Conservation (phyloP, 2,797 vertebrate species). For the Esox masquinongy region DNA sequence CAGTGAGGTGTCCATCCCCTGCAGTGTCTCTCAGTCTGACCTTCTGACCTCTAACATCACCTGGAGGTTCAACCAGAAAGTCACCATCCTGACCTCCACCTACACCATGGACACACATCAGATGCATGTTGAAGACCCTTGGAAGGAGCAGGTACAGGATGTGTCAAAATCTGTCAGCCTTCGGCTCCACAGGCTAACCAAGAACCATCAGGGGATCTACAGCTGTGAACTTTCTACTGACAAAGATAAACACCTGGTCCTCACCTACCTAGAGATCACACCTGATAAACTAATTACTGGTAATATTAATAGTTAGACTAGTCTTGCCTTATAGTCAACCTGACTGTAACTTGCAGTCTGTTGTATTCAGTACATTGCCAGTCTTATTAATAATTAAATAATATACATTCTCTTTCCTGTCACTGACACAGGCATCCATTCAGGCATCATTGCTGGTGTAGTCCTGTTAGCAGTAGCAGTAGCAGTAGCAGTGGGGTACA, state of each 20-base stretch:
- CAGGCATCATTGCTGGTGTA: neutral
- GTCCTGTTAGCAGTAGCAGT: too few species aligned
- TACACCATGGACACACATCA: neutral
- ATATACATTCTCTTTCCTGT: too few species aligned
- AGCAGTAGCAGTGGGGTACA: neutral
- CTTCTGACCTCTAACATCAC: neutral
- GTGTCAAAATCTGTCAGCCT: neutral
- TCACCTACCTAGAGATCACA: conserved; percentile 1
- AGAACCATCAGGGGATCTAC: conserved; percentile 1
- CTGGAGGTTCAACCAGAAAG: conserved; percentile 3
- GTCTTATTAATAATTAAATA: too few species aligned
- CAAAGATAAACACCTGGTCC: conserved; percentile 4
- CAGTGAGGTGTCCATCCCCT: neutral
- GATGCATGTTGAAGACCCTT: neutral
- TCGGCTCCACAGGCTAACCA: conserved; percentile 3
- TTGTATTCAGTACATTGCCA: too few species aligned
- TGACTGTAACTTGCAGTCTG: too few species aligned
- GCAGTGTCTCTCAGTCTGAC: neutral
- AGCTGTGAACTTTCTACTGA: conserved; percentile 8
- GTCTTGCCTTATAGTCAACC: too few species aligned
- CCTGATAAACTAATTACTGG: neutral
- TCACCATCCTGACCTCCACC: conserved; percentile 1
- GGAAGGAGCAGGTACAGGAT: neutral
- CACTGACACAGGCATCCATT: too few species aligned
- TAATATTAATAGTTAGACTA: too few species aligned